These are phyloP conservation scores for Hirtodrosophila alboralis DNA, from an alignment of 2,888 invertebrate genomes.

Conservation along the genomic window DNA sequence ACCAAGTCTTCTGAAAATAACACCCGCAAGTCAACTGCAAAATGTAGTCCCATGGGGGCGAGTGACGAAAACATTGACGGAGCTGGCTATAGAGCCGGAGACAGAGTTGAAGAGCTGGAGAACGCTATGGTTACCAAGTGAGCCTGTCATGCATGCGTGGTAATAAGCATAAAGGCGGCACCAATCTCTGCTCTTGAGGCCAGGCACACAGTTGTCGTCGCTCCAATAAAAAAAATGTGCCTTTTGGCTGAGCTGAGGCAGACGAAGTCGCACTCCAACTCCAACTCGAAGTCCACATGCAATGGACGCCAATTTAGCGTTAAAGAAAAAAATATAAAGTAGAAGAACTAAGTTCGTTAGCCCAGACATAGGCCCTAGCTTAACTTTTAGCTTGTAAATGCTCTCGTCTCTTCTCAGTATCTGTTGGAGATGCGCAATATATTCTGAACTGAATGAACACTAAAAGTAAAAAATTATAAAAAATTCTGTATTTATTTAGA, in stretches of 20 bases:
- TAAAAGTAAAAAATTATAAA: too few relatives aligned
- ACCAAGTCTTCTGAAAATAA: slow-evolving; percentile 21
- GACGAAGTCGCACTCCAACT: slow-evolving; percentile 21
- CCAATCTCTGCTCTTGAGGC: slow-evolving; percentile 22
- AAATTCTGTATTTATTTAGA: too few relatives aligned
- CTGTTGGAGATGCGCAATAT: not conserved
- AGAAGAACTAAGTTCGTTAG: slow-evolving; percentile 60
- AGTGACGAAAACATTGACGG: slow-evolving; percentile 25
- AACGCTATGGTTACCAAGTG: slow-evolving; percentile 41
- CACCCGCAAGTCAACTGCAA: slow-evolving; percentile 60
- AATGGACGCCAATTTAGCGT: slow-evolving; percentile 72
- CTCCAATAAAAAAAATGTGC: slow-evolving; percentile 47
- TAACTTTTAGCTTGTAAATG: slow-evolving; percentile 22
- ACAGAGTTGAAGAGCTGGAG: slow-evolving; percentile 3
- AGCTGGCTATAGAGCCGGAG: slow-evolving; percentile 9
- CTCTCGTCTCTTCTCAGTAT: slow-evolving; percentile 16
- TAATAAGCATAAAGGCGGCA: slow-evolving; percentile 72
- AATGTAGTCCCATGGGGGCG: slow-evolving; percentile 65
- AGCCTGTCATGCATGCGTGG: slow-evolving; percentile 75
- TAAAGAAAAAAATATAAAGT: slow-evolving; percentile 37
- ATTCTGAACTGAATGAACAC: too few relatives aligned
- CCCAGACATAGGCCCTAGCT: slow-evolving; percentile 29
- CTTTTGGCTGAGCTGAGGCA: slow-evolving; percentile 36
- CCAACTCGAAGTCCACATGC: slow-evolving; percentile 50
- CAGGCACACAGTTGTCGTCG: slow-evolving; percentile 59